These are phyloP conservation scores for Acanthosepion lycidas DNA, from an alignment of 2,888 invertebrate genomes.

Conservation along the genomic window DNA sequence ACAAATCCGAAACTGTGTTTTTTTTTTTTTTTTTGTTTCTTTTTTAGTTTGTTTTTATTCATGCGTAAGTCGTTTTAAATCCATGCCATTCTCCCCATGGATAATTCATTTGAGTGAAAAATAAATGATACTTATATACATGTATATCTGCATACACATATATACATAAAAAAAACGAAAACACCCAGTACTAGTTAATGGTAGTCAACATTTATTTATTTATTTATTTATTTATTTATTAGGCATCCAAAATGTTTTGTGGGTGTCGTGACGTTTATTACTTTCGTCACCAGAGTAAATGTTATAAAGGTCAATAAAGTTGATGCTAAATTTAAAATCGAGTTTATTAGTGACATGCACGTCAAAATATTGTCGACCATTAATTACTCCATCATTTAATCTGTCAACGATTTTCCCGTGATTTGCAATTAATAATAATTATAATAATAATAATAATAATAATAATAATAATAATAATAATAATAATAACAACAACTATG, in stretches of 20 bases:
- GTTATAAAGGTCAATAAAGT: background rate
- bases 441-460: background rate
- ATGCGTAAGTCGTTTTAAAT: background rate
- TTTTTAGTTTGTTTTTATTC: background rate
- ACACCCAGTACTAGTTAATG: background rate
- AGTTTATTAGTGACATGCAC: background rate
- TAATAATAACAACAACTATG: background rate
- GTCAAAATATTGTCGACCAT: background rate
- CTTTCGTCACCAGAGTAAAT: background rate
- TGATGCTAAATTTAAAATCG: background rate
- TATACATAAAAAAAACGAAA: background rate
- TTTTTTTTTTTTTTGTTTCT: background rate
- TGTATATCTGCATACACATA: too few relatives aligned
- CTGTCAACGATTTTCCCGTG: background rate
- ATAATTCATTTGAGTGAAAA: background rate
- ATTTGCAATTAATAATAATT: background rate
- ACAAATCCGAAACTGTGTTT: background rate
- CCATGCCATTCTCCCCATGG: background rate
- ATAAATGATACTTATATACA: too few relatives aligned
- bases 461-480: background rate
- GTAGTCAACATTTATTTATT: background rate
- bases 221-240: background rate
- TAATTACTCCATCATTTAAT: background rate
- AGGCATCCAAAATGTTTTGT: background rate
- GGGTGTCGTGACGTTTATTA: background rate